Evolutionary conservation across 2,888 invertebrate species (phyloP), one percentile per base, ranked within the genome.

Genomic region (Blera fallax): DNA sequence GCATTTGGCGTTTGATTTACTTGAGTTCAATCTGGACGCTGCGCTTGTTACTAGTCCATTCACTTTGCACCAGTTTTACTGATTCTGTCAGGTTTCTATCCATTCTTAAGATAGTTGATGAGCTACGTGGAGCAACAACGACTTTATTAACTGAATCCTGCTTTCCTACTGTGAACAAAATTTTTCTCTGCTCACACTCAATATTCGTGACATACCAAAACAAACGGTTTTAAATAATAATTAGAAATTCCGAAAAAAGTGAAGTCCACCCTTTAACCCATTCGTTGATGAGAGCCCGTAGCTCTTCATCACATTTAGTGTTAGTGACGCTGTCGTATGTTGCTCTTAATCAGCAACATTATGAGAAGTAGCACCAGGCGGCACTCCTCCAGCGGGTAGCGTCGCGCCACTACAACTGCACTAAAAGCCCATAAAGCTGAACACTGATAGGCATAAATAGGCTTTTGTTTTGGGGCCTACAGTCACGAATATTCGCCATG

Each of bases 401-500:
- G 27, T 34, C 52, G 24, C 21, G 21, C 45, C 54, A 70, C 79
- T 56, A 56, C 72, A 79, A 72, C 64, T 29, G 40, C 72, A 72
- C 72, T 79, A 58, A 79, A 79, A 65, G 64, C 76, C 76, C 74
- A 88, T 88, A 87, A 87, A 88, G 73, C 52, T 27, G 37, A 72
- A 29, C 64, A 62, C 56, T 56, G 64, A 64, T 79, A 45, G 72
- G 64, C 79, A 81, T 87, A 84, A 87, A 88, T 88, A 85, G 87
- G 82, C 87, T 80, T 88, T 87, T 88, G 87, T 87, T 87, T 87
- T 85, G 83, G 87, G 81, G 58, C 62, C 84, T 82, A 65, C 74
- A 87, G 88, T 88, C 87, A 88, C 87, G 88, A 88, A 88, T 88
- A 87, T 87, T 87, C 60, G 77, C 87, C 82, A 88, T 88, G 87